phyloP scores from a whole-genome alignment of 2,113 vertebrate genomes.

The Puntigrus tetrazona region DNA sequence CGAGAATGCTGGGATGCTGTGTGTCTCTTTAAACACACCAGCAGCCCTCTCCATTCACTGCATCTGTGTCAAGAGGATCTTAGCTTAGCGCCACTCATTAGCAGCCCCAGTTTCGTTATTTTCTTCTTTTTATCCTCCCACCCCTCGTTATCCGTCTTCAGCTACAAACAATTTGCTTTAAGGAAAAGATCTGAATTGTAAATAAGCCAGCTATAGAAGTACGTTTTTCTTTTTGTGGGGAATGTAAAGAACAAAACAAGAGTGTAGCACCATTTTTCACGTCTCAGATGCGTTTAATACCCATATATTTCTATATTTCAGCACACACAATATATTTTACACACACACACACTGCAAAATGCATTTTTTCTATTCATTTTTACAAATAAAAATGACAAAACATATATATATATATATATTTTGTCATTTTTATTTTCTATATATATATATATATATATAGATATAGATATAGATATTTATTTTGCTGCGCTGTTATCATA shows the following conservation, averaged over 20 bases:
- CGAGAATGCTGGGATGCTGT: constrained; percentile 39
- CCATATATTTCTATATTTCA: too few species aligned
- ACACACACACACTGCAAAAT: background rate
- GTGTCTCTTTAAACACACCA: constrained; percentile 33
- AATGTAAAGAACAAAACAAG: background rate
- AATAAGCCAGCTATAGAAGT: constrained; percentile 16
- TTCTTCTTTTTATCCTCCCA: constrained; percentile 47
- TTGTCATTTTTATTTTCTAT: too few species aligned
- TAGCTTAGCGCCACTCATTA: constrained; percentile 52
- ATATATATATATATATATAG: background rate
- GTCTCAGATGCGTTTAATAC: background rate
- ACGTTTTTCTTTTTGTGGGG: constrained; percentile 11
- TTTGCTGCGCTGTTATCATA: too few species aligned
- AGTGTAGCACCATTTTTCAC: background rate
- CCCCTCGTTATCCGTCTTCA: constrained; percentile 47
- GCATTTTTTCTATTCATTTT: too few species aligned
- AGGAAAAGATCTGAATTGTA: constrained; percentile 37
- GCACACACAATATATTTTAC: too few species aligned
- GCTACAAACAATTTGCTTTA: constrained; percentile 52
- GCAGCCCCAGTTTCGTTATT: constrained; percentile 45
- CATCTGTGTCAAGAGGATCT: constrained; percentile 55
- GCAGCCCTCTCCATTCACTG: constrained; percentile 42
- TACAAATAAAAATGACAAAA: background rate
- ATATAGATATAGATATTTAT: background rate
- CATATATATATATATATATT: background rate